These are phyloP conservation scores for Rugalucina vietnamica DNA, from an alignment of 2,888 invertebrate genomes.

Conservation along the genomic window DNA sequence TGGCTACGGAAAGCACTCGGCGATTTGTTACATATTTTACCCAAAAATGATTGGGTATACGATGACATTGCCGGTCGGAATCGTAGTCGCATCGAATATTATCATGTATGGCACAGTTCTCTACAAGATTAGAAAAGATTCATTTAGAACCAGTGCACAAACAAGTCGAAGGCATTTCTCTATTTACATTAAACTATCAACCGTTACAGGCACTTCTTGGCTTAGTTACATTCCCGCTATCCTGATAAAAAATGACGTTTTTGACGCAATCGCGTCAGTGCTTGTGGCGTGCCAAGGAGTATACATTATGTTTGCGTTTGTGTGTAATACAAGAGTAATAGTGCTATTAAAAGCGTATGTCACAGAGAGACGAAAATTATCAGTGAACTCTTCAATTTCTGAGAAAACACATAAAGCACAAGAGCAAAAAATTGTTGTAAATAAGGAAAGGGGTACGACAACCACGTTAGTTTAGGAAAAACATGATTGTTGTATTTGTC, in stretches of 20 bases:
- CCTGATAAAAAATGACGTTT: neutral
- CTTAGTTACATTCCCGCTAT: neutral
- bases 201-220: constrained; percentile 5
- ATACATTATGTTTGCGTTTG: constrained; percentile 4
- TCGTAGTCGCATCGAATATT: neutral
- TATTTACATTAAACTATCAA: constrained; percentile 3
- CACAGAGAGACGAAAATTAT: neutral
- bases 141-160: neutral
- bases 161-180: neutral
- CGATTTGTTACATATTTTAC: neutral
- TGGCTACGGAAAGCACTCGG: neutral
- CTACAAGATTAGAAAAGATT: neutral
- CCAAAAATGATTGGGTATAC: constrained; percentile 7
- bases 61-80: neutral
- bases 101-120: neutral
- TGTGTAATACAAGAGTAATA: neutral
- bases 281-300: neutral
- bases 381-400: no score
- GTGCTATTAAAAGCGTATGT: neutral
- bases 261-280: neutral
- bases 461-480: no score
- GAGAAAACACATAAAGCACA: no score
- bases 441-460: no score
- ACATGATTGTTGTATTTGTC: no score
- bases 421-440: no score